Conservation (phyloP, 2,888 invertebrate species). For the Drosophila atripex region DNA sequence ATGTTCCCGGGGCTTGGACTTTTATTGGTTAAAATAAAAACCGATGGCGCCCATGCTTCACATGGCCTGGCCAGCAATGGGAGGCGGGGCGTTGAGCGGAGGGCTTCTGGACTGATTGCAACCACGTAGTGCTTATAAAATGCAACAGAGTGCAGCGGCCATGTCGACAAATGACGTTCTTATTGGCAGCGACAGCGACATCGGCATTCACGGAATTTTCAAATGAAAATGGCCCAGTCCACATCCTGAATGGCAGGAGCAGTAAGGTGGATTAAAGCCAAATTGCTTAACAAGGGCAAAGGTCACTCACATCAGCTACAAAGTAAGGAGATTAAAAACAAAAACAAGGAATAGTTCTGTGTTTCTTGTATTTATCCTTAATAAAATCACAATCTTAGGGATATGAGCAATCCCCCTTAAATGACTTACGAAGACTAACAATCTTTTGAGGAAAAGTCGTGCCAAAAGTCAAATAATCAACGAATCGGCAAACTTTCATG, state of each 20-base stretch:
- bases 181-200: constrained; percentile 36
- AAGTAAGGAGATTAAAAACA: neutral
- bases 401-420: constrained; percentile 8
- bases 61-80: neutral
- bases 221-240: constrained; percentile 58
- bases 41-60: constrained; percentile 33
- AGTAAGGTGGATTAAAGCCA: neutral
- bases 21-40: constrained; percentile 51
- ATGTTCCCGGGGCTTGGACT: constrained; percentile 10
- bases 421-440: constrained; percentile 1
- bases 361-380: neutral
- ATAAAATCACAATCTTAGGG: neutral
- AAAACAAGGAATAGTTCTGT: no score
- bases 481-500: constrained; percentile 52
- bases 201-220: constrained; percentile 45
- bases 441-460: constrained; percentile 5
- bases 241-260: neutral
- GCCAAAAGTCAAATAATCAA: constrained; percentile 49
- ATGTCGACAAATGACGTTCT: constrained; percentile 36
- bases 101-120: constrained; percentile 5
- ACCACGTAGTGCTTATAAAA: constrained; percentile 44
- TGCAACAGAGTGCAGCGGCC: constrained; percentile 46
- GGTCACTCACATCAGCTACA: constrained; percentile 7
- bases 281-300: constrained; percentile 4
- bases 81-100: neutral